Base-by-base conservation (phyloP, 2,797 vertebrate species). In the Mormyrops attenuatus region DNA sequence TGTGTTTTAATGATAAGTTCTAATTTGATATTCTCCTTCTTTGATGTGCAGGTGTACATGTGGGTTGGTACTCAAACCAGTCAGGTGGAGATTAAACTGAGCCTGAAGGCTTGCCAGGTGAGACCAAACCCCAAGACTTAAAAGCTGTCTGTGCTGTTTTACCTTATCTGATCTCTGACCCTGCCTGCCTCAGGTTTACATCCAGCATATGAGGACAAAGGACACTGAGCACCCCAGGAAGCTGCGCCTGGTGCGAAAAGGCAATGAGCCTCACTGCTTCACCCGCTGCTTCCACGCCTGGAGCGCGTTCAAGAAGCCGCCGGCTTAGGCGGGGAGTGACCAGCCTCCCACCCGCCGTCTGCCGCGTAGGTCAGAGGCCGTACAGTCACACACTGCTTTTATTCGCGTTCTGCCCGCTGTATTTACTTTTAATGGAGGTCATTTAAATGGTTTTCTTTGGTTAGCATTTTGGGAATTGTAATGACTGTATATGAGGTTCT, bases 1-100 rank as follows among this genome's bases (percentile, higher is more conserved):
- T 88, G n/a, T 85, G 49, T 88, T 20, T 7, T 86, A 49, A 44
- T 0, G 26, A 34, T 6, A 20, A 60, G 55, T 47, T 47, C 55
- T 47, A n/a, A 30, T 8, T 8, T 69, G 22, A 20, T 30, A 34
- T 50, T 22, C 38, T 41, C 5, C 44, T 13, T 17, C 41, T 5
- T 77, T 38, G 50, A 84, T 47, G 92, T 3, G 0, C 94, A 99
- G 99, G 99, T 99, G 89, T 99, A 99, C 93, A 99, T 99, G 99
- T 99, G 99, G 99, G 99, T 99, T 2, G 99, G 99, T 41, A 97
- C 96, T 17, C 99, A 99, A 95, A 99, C 98, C 77, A 99, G 99
- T 94, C 99, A 99, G 92, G 99, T 99, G 93, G 99, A 99, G 94
- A 99, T 99, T 93, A 99, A 99, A 92, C 95, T 99, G 49, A 99